These are phyloP conservation scores for Bombus confusus DNA, from an alignment of 1,140 invertebrate species.

Conservation along the genomic window DNA sequence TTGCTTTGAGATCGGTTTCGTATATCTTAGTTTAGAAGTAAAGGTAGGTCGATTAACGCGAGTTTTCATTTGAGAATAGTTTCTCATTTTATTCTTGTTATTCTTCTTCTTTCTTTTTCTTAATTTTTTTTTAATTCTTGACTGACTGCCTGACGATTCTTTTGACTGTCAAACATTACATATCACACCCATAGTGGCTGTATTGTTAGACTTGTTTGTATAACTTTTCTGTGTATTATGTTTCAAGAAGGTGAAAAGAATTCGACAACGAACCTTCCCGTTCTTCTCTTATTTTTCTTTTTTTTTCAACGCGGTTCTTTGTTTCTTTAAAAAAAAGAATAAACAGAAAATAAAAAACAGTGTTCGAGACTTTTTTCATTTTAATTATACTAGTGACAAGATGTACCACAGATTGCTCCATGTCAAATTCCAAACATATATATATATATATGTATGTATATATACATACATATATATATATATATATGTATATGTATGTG, in stretches of 20 bases:
- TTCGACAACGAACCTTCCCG: constrained; percentile 1
- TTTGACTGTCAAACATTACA: constrained; percentile 44
- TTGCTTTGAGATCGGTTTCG: constrained; percentile 82
- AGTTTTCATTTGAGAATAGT: constrained; percentile 76
- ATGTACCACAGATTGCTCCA: constrained; percentile 57
- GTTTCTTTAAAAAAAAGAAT: neutral
- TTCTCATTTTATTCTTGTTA: constrained; percentile 34
- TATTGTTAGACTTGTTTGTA: constrained; percentile 49
- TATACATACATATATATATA: neutral
- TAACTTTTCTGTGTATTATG: constrained; percentile 38
- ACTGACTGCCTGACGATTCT: constrained; percentile 38
- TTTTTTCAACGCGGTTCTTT: neutral
- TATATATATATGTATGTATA: neutral
- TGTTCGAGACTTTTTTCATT: constrained; percentile 18
- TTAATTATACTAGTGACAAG: constrained; percentile 46
- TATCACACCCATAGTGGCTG: constrained; percentile 50
- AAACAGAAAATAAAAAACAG: neutral
- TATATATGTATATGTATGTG: neutral
- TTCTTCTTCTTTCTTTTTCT: neutral
- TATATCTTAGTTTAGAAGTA: constrained; percentile 82
- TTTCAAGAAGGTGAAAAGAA: constrained; percentile 54
- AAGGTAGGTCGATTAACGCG: constrained; percentile 78
- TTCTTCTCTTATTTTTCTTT: neutral
- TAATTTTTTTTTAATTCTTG: constrained; percentile 4
- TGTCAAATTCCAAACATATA: constrained; percentile 35